phyloP scores from a whole-genome alignment of 2,113 vertebrate species.

The crab-eating macaque (Macaca fascicularis) region DNA sequence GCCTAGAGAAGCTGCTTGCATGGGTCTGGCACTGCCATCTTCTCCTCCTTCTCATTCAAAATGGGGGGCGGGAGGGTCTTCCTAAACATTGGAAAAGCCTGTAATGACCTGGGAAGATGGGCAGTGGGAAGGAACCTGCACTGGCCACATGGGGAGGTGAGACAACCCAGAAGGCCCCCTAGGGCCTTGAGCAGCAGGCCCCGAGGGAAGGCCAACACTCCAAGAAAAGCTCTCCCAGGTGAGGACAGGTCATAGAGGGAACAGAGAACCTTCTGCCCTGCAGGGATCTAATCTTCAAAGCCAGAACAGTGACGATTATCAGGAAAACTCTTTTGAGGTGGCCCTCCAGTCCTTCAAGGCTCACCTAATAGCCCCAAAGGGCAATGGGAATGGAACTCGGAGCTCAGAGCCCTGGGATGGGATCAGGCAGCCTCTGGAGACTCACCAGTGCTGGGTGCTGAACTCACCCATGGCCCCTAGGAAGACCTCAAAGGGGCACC shows the following conservation, averaged over 20 bases:
- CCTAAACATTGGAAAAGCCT: background rate
- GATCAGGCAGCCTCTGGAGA: background rate
- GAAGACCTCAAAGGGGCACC: background rate
- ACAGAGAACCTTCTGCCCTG: constrained; percentile 4
- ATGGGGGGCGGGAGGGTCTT: background rate
- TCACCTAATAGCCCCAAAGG: background rate
- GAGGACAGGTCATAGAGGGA: background rate
- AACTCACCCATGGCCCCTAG: background rate
- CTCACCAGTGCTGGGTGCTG: background rate
- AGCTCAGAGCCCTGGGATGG: background rate
- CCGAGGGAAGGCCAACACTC: background rate
- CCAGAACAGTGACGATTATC: background rate
- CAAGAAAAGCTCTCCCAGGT: constrained; percentile 32
- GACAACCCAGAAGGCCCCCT: background rate
- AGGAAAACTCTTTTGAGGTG: background rate
- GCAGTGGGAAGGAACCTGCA: background rate
- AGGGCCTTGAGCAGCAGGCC: background rate
- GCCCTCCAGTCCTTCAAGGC: background rate
- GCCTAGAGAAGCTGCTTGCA: background rate
- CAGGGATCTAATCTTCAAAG: background rate
- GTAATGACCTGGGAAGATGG: background rate
- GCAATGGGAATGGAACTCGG: background rate
- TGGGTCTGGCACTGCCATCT: background rate
- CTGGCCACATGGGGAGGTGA: background rate
- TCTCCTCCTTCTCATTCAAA: background rate